These are phyloP conservation scores for Bombus terrestris DNA, from an alignment of 1,140 invertebrate species.

Conservation along the genomic window DNA sequence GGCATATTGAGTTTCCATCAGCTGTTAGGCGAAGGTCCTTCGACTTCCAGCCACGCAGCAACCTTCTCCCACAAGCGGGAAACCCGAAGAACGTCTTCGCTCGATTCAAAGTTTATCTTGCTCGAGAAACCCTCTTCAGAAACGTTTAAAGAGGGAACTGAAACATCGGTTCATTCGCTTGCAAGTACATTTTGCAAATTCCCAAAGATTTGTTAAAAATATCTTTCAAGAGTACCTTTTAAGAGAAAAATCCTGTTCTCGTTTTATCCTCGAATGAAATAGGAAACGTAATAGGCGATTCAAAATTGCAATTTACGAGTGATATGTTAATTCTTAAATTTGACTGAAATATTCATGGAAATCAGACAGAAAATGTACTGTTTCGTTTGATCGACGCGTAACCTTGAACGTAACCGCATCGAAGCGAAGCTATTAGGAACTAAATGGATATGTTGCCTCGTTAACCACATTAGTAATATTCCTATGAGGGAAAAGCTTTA, in stretches of 20 bases:
- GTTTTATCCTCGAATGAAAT: no score
- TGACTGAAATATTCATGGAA: neutral
- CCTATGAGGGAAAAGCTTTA: slow-evolving; percentile 3
- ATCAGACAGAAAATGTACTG: neutral
- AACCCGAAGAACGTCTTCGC: neutral
- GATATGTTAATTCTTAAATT: no score
- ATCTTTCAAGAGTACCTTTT: no score
- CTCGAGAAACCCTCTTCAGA: neutral
- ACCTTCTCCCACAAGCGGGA: neutral
- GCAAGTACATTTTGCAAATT: no score
- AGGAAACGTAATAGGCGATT: no score
- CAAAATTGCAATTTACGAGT: no score
- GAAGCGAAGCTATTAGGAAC: slow-evolving; percentile 7
- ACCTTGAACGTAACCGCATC: slow-evolving; percentile 24
- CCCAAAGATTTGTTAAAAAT: no score
- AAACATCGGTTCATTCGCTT: no score
- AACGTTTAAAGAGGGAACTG: no score
- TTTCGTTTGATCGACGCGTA: neutral
- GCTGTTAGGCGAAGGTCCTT: slow-evolving; percentile 27
- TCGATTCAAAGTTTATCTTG: neutral
- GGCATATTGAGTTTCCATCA: slow-evolving; percentile 51
- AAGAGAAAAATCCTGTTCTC: no score
- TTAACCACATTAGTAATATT: slow-evolving; percentile 26
- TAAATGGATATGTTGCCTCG: slow-evolving; percentile 30
- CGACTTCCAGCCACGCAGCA: neutral